Evolutionary conservation across 2,888 invertebrate species (phyloP), one percentile per base, ranked within the genome.

Genomic region (Arrhopalites spinosus): DNA sequence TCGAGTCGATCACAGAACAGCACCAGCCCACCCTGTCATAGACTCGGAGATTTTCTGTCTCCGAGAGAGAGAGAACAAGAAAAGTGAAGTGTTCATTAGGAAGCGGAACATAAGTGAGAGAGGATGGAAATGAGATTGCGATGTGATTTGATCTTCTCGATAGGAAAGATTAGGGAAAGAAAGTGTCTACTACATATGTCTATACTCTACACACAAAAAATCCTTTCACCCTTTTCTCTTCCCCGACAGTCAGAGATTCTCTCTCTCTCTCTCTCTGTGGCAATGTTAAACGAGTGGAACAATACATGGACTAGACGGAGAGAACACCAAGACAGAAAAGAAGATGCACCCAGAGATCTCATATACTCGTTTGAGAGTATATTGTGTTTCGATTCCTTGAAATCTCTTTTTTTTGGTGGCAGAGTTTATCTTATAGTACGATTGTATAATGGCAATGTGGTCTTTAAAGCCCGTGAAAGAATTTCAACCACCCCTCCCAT

Each of bases 121-220:
- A 56, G 27, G 70, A 56, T 56, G 70, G 30, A 66, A 43, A 66
- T 66, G 69, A 70, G 70, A 70, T 70, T 25, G 50, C 56, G 30
- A 70, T 56, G 53, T 70, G 70, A 70, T 70, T 70, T 70, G 70
- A 56, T 70, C 56, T 70, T 56, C 53, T 23, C 27, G 56, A 70
- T 70, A 70, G 29, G 56, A 70, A 56, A 25, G 69, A 69, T 69
- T 69, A 69, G 56, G 30, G 53, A 56, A 30, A 36, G 70, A 70
- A 70, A 66, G 17, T 43, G 23, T 23, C n/a, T 64, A n/a, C 64
- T 36, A 36, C 36, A 7, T 36, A 36, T 11, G 3, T 36, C 3
- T 36, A 36, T 61, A 25, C 61, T 25, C 25, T 61, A 3, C 36
- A 56, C 36, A 36, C 11, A 3, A 3, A 3, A 11, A 36, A 36